Conservation (phyloP, 2,113 vertebrate species). For the Eurypyga helias region DNA sequence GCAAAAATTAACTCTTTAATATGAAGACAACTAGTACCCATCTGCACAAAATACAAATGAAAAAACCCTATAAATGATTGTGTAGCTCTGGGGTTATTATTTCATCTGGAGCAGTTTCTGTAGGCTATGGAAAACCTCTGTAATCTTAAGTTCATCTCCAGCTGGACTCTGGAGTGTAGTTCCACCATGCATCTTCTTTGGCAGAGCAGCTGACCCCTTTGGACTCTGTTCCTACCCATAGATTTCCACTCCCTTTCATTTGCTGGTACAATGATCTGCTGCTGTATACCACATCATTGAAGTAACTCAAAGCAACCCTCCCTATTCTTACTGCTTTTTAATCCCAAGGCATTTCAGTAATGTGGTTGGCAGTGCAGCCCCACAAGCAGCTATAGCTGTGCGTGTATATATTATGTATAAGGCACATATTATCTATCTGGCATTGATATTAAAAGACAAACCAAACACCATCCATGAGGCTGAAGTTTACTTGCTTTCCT, state of each 20-base stretch:
- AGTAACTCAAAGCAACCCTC: neutral
- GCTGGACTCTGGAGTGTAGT: neutral
- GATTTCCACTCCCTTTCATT: neutral
- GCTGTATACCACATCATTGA: neutral
- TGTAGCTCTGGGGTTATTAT: neutral
- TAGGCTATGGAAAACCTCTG: neutral
- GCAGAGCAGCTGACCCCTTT: neutral
- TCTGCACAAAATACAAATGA: neutral
- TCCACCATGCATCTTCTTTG: neutral
- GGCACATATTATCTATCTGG: neutral
- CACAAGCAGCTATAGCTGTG: neutral
- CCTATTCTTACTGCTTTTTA: neutral
- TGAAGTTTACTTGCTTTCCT: neutral
- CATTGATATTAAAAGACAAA: neutral
- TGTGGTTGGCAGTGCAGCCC: neutral
- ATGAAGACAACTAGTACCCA: neutral
- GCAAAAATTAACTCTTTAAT: neutral
- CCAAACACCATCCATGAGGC: neutral
- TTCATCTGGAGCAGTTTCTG: neutral
- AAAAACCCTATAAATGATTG: neutral
- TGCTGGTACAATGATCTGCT: neutral
- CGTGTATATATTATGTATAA: neutral
- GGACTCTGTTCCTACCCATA: neutral
- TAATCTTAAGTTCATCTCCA: neutral
- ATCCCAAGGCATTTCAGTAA: neutral